phyloP scores from a whole-genome alignment of 2,797 vertebrate genomes.

The Pangasius sanitwongsei region DNA sequence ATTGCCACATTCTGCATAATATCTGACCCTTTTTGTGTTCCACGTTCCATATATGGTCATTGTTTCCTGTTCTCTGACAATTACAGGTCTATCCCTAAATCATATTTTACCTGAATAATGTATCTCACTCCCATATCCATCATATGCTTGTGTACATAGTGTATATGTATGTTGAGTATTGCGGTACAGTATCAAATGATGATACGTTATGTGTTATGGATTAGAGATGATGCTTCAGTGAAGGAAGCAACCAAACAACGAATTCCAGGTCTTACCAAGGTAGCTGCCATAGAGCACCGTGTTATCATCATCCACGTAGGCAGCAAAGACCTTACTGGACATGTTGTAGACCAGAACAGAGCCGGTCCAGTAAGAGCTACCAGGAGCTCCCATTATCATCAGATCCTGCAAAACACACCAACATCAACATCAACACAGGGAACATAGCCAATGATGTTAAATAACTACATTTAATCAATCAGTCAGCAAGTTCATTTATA shows the following conservation, averaged over 20 bases:
- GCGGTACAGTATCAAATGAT: background rate
- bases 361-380: conserved; percentile 92
- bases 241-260: background rate
- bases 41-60: background rate
- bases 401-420: conserved; percentile 78
- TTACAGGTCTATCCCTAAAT: background rate
- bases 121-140: background rate
- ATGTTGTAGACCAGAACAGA: conserved; percentile 89
- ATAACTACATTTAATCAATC: background rate
- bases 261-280: conserved; percentile 77
- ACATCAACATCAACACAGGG: background rate
- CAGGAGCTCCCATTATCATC: conserved; percentile 95
- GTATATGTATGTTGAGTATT: too few relatives aligned
- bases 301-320: conserved; percentile 79
- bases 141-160: background rate
- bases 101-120: background rate
- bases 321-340: conserved; percentile 73
- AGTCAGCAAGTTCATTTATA: background rate
- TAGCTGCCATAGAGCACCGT: conserved; percentile 90
- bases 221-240: background rate
- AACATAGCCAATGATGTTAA: background rate
- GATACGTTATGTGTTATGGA: background rate
- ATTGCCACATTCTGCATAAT: background rate
- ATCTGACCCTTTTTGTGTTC: background rate
- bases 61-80: background rate